These are phyloP conservation scores for Dusona sp. DNA, from an alignment of 2,888 invertebrate genomes.

Conservation along the genomic window DNA sequence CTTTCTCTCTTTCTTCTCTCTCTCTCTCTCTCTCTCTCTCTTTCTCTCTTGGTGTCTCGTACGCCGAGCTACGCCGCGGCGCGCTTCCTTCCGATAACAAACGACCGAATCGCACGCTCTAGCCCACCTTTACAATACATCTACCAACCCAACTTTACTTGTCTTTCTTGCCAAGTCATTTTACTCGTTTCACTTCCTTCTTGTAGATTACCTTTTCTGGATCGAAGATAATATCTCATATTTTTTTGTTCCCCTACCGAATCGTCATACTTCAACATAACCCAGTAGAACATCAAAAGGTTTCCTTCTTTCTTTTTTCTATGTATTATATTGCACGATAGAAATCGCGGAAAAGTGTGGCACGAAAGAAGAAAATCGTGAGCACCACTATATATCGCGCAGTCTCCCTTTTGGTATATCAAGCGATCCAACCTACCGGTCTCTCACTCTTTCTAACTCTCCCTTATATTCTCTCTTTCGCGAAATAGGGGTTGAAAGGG, in stretches of 20 bases:
- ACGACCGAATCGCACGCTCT: slow-evolving; percentile 74
- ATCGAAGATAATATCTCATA: slow-evolving; percentile 41
- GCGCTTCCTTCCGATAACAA: slow-evolving; percentile 76
- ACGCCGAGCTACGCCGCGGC: slow-evolving; percentile 57
- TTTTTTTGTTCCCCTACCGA: slow-evolving; percentile 15
- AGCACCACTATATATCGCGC: slow-evolving; percentile 72
- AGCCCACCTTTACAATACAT: slow-evolving; percentile 49
- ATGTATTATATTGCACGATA: slow-evolving; percentile 71
- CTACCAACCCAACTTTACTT: slow-evolving; percentile 42
- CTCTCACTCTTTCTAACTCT: slow-evolving; percentile 71
- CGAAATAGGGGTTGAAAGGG: slow-evolving; percentile 76
- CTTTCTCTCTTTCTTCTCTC: slow-evolving; percentile 57
- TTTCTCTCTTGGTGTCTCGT: slow-evolving; percentile 56
- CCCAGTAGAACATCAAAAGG: slow-evolving; percentile 3
- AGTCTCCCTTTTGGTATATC: slow-evolving; percentile 61
- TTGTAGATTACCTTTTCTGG: slow-evolving; percentile 36
- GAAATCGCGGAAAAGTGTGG: slow-evolving; percentile 65
- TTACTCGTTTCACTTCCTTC: slow-evolving; percentile 57
- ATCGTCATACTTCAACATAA: slow-evolving; percentile 31
- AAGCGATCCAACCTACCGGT: slow-evolving; percentile 50
- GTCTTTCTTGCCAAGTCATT: slow-evolving; percentile 59
- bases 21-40: slow-evolving; percentile 50
- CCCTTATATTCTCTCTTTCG: slow-evolving; percentile 76
- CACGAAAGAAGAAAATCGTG: slow-evolving; percentile 76
- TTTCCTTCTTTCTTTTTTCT: slow-evolving; percentile 10